phyloP scores from a whole-genome alignment of 2,113 vertebrate species.

The Nothocercus julius region DNA sequence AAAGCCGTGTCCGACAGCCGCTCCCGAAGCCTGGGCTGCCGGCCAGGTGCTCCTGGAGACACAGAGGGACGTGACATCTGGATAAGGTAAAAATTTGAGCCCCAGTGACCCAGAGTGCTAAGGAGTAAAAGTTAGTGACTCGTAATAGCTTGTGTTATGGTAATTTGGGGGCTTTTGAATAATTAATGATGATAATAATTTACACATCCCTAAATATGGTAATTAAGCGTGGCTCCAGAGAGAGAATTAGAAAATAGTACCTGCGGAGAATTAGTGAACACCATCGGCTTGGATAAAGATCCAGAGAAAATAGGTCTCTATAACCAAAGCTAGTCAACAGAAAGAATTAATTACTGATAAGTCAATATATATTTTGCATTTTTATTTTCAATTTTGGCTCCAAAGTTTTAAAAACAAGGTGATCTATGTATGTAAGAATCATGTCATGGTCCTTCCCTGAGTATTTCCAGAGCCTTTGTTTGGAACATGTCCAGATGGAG shows the following conservation, averaged over 20 bases:
- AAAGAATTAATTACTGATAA: background rate
- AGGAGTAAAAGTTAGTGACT: background rate
- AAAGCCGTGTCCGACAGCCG: fast-evolving
- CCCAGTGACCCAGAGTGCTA: background rate
- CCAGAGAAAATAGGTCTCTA: background rate
- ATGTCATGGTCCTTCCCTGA: background rate
- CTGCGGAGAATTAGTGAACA: background rate
- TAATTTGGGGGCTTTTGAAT: background rate
- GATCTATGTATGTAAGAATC: background rate
- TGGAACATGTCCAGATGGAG: background rate
- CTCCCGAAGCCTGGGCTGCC: background rate
- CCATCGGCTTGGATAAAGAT: background rate
- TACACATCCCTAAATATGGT: background rate
- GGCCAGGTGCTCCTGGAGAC: fast-evolving
- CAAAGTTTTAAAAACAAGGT: background rate
- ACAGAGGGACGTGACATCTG: background rate
- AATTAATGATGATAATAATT: background rate
- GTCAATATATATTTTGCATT: background rate
- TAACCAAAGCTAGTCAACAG: background rate
- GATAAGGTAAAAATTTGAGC: background rate
- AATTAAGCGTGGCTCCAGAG: background rate
- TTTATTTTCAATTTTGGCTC: no score
- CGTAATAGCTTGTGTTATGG: background rate
- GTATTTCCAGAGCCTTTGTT: background rate
- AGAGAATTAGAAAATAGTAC: background rate